A percentile compares a stretch with the other conserved stretches of the same genome.
phyloP scores from a whole-genome alignment of 2,888 invertebrate species.

The Conops quadrifasciatus region DNA sequence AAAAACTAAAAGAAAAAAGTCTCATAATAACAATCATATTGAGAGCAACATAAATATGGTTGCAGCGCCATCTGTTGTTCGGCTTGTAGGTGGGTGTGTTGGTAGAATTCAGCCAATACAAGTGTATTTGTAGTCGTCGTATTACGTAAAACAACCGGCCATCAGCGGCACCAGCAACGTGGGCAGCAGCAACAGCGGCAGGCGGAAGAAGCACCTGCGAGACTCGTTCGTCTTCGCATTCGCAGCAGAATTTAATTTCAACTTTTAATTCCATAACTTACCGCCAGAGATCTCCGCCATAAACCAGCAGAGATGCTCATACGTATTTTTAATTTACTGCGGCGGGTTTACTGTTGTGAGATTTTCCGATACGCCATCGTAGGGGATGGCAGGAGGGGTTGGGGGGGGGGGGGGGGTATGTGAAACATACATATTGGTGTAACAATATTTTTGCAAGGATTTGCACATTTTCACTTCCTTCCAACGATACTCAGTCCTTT shows the following conservation, averaged over 20 bases:
- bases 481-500: not conserved
- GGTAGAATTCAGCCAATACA: not conserved
- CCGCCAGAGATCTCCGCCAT: too few relatives aligned
- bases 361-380: not conserved
- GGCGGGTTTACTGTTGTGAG: not conserved
- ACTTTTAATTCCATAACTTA: constrained; percentile 25
- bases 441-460: not conserved
- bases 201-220: too few relatives aligned
- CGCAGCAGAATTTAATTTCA: constrained; percentile 19
- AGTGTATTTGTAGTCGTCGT: too few relatives aligned
- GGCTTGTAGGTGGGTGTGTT: not conserved
- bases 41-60: constrained; percentile 27
- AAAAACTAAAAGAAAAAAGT: too few relatives aligned
- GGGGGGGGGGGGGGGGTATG: too few relatives aligned
- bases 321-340: constrained; percentile 22
- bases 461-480: not conserved
- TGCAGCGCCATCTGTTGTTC: constrained; percentile 23
- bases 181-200: too few relatives aligned
- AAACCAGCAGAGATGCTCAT: constrained; percentile 1
- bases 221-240: not conserved
- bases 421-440: not conserved
- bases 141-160: too few relatives aligned
- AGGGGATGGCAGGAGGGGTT: too few relatives aligned
- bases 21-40: constrained; percentile 15
- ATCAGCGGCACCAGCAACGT: too few relatives aligned